Evolutionary conservation across 2,888 invertebrate species (phyloP), one percentile per base, ranked within the genome.

Genomic region (Coleophora flavipennella): DNA sequence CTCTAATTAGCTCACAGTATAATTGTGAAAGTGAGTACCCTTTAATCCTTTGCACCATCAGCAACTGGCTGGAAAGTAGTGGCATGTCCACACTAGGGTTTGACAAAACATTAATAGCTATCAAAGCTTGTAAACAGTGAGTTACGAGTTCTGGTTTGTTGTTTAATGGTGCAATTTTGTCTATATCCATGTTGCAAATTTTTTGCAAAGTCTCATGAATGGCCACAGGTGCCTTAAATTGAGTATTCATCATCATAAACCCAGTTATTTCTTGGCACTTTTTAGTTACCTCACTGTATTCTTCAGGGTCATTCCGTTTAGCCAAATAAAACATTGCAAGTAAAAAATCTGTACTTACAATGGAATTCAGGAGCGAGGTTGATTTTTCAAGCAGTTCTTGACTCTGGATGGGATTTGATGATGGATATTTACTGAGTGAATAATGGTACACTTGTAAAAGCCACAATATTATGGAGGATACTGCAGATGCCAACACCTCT

Each of bases 1-100:
- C 94, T 47, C 96, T 87, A 53, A 97, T 92, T 26, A 97, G 87
- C 85, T 97, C 97, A 64, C 93, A 92, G 62, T 93, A 96, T 0
- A 97, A 72, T 49, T 94, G 88, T 1, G 94, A 87, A 51, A 92
- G 88, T n/a, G 90, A 86, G 53, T 93, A 92, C 39, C 92, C 92
- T 75, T 96, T 95, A 0, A 96, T 85, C 49, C 92, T 89, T 67
- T 96, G 92, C 37, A 97, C 87, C 86, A 96, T 91, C 33, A 93
- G 78, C 38, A 97, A 76, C 63, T 96, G 94, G 50, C 92, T 91
- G 0, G 94, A 92, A 48, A 96, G 88, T 35, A 91, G 89, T 36
- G 91, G 88, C 20, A 95, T 90, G 51, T 96, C 93, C 39, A 91
- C 92, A 55, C 94, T 92, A 0, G 96, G 95, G 71, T 95, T 93